Evolutionary conservation across 2,888 invertebrate genomes (phyloP).

Genomic region (Pyrrhosoma nymphula): DNA sequence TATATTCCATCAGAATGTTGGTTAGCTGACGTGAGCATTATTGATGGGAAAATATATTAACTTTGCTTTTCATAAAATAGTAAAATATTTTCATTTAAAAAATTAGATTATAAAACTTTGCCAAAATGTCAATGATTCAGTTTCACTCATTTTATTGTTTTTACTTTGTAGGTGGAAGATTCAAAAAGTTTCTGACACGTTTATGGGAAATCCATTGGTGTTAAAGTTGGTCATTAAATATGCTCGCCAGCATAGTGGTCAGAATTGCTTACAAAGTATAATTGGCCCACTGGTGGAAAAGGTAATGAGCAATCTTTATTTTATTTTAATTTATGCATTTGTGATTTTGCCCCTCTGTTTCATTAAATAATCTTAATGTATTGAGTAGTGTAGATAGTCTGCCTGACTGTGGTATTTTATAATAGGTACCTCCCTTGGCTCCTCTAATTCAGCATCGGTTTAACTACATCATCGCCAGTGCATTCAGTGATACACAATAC

Average conservation of each 20-base stretch:
- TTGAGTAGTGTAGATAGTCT: no score
- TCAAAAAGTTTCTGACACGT: slow-evolving; percentile 85
- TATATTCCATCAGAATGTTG: no score
- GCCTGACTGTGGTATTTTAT: no score
- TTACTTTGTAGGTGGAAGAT: slow-evolving; percentile 82
- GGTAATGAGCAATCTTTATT: slow-evolving; percentile 73
- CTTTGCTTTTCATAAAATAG: no score
- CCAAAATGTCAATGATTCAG: not conserved
- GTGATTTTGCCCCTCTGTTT: not conserved
- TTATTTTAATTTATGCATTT: not conserved
- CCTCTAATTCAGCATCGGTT: no score
- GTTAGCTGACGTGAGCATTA: no score
- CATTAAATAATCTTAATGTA: not conserved
- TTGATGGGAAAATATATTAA: no score
- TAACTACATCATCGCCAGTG: no score
- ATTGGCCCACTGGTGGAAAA: slow-evolving; percentile 85
- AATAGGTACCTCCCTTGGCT: no score
- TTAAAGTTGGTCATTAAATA: slow-evolving; percentile 88
- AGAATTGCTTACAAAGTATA: slow-evolving; percentile 84
- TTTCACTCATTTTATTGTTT: not conserved
- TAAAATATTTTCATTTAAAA: no score
- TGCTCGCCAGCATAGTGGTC: slow-evolving; percentile 84
- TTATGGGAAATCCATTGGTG: slow-evolving; percentile 86
- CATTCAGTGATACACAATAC: no score
- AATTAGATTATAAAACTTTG: no score